Conservation (phyloP, 37 sponge, comb jelly and placozoan species). For the Eunapius fragilis region DNA sequence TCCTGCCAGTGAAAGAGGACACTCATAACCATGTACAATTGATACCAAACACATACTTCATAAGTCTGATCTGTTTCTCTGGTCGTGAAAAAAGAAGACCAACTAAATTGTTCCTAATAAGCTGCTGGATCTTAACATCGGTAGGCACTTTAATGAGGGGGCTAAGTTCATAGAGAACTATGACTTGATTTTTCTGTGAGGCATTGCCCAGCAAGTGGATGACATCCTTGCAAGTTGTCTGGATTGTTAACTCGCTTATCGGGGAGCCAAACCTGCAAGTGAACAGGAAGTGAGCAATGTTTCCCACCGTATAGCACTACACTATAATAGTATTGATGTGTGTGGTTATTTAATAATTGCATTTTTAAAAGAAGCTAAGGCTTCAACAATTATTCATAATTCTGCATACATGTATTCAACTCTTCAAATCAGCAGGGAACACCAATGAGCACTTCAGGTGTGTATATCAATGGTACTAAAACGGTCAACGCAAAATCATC, state of each 20-base stretch:
- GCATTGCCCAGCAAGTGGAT: slow-evolving; percentile 59
- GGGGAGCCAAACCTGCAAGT: slow-evolving; percentile 40
- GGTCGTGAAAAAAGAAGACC: slow-evolving; percentile 20
- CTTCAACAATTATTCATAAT: no score
- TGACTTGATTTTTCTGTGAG: slow-evolving; percentile 43
- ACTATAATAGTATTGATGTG: no score
- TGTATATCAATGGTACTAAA: no score
- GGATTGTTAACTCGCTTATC: slow-evolving; percentile 61
- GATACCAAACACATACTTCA: slow-evolving; percentile 45
- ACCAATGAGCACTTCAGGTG: no score
- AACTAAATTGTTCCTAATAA: background rate
- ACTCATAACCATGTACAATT: background rate
- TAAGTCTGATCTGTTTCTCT: slow-evolving; percentile 27
- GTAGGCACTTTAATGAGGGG: slow-evolving; percentile 41
- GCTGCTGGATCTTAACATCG: slow-evolving; percentile 11
- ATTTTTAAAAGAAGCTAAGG: no score
- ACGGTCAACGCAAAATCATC: no score
- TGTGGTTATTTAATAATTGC: no score
- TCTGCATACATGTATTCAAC: no score
- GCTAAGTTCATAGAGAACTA: slow-evolving; percentile 54
- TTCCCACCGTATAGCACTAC: no score
- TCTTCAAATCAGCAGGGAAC: no score
- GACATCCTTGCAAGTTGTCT: slow-evolving; percentile 57
- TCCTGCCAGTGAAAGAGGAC: slow-evolving; percentile 7
- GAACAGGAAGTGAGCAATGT: no score